phyloP scores from a whole-genome alignment of 2,888 invertebrate species.

The Melolontha melolontha region DNA sequence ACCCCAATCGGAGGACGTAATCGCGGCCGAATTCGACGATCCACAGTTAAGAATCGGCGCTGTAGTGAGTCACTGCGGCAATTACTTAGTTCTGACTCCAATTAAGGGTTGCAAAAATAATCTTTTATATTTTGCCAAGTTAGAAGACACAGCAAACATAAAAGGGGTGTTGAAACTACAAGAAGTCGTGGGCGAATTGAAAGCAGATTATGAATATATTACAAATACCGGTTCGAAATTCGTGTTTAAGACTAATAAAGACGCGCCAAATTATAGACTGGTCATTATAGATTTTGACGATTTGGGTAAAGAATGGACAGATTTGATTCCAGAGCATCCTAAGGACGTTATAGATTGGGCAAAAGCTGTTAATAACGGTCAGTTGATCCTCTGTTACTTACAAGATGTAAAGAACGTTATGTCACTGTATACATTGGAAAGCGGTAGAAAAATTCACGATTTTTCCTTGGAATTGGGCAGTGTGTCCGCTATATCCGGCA shows the following conservation, averaged over 20 bases:
- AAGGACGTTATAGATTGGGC: conserved; percentile 93
- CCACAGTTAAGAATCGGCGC: conserved; percentile 91
- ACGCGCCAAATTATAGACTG: conserved; percentile 92
- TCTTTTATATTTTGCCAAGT: conserved; percentile 86
- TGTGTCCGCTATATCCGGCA: conserved; percentile 85
- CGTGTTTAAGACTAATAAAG: conserved; percentile 92
- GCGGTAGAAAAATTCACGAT: conserved; percentile 78
- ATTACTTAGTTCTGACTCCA: conserved; percentile 86
- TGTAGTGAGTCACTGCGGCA: conserved; percentile 91
- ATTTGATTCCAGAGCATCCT: conserved; percentile 85
- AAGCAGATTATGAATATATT: conserved; percentile 94
- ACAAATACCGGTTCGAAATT: conserved; percentile 87
- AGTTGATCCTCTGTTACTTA: conserved; percentile 89
- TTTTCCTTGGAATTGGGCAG: conserved; percentile 91
- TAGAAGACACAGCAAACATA: conserved; percentile 73
- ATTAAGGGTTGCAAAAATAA: conserved; percentile 93
- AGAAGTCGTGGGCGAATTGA: conserved; percentile 88
- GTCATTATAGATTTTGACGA: conserved; percentile 84
- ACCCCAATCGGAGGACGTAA: conserved; percentile 85
- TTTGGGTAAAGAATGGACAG: conserved; percentile 82
- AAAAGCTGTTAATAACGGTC: conserved; percentile 84
- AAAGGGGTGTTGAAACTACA: conserved; percentile 75
- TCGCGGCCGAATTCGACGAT: conserved; percentile 91
- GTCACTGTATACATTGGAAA: conserved; percentile 80
- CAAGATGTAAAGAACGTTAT: conserved; percentile 95